Conservation (phyloP, 2,797 vertebrate genomes). For the Poecilia gillii region DNA sequence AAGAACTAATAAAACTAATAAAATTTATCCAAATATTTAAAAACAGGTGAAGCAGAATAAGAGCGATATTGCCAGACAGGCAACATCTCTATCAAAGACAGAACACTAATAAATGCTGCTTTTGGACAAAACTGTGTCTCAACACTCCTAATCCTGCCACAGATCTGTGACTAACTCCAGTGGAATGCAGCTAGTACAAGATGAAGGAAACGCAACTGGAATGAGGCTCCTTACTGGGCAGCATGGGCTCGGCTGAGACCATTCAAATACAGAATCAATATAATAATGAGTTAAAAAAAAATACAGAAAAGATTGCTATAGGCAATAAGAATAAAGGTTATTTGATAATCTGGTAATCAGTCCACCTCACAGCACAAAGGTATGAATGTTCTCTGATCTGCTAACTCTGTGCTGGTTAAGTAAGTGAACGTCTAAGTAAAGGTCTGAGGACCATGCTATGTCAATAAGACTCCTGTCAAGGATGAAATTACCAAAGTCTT, state of each 20-base stretch:
- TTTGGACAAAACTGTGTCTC: background rate
- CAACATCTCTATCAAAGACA: background rate
- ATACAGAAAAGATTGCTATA: background rate
- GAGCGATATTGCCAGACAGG: background rate
- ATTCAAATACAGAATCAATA: background rate
- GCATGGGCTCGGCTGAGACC: background rate
- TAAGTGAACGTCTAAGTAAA: background rate
- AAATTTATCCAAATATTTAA: background rate
- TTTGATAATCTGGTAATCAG: background rate
- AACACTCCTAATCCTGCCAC: background rate
- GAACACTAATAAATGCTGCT: background rate
- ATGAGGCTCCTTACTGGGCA: background rate
- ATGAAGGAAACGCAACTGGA: background rate
- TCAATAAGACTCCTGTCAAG: background rate
- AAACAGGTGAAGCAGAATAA: background rate
- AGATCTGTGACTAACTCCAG: background rate
- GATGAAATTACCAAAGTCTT: slow-evolving; percentile 11
- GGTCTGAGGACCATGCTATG: slow-evolving; percentile 9
- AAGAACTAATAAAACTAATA: background rate
- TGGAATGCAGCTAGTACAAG: background rate
- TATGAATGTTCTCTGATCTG: background rate
- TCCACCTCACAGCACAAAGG: background rate
- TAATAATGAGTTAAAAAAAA: background rate
- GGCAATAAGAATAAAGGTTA: background rate
- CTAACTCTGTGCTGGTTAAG: background rate